Conservation (phyloP, 2,113 vertebrate genomes). For the Psettodes erumei region DNA sequence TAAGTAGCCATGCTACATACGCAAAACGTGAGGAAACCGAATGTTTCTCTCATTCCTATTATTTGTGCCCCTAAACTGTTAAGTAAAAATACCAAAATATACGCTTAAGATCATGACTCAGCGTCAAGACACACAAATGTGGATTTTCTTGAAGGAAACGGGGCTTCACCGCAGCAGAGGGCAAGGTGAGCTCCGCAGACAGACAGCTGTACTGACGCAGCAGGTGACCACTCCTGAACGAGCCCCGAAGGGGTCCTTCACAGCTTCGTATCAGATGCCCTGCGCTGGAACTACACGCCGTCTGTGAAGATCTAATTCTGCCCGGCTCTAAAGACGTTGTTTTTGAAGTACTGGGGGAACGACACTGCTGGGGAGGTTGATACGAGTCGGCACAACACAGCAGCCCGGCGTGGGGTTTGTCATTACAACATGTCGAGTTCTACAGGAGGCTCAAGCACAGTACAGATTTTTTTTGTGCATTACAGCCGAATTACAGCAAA, state of each 20-base stretch:
- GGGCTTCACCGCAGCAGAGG: background rate
- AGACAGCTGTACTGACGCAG: background rate
- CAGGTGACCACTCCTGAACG: background rate
- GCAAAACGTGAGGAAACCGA: too few species aligned
- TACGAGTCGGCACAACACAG: constrained; percentile 28
- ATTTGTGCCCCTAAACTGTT: too few species aligned
- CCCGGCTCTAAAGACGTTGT: constrained; percentile 11
- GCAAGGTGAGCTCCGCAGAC: constrained; percentile 15
- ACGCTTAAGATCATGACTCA: background rate
- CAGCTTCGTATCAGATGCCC: constrained; percentile 20
- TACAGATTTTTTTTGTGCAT: constrained; percentile 13
- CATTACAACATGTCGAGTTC: constrained; percentile 36
- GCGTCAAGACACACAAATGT: background rate
- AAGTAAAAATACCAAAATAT: background rate
- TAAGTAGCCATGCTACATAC: background rate
- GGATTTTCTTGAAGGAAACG: constrained; percentile 3
- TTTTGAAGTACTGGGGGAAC: constrained; percentile 15
- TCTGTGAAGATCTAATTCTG: constrained; percentile 28
- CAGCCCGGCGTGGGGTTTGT: constrained; percentile 17
- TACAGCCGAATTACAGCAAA: constrained; percentile 23
- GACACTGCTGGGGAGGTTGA: constrained; percentile 34
- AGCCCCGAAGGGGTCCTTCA: constrained; percentile 43
- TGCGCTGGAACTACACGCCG: background rate
- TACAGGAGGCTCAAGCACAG: constrained; percentile 1
- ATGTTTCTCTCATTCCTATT: too few species aligned